phyloP scores from a whole-genome alignment of 2,797 vertebrate species.

The Geotria australis region DNA sequence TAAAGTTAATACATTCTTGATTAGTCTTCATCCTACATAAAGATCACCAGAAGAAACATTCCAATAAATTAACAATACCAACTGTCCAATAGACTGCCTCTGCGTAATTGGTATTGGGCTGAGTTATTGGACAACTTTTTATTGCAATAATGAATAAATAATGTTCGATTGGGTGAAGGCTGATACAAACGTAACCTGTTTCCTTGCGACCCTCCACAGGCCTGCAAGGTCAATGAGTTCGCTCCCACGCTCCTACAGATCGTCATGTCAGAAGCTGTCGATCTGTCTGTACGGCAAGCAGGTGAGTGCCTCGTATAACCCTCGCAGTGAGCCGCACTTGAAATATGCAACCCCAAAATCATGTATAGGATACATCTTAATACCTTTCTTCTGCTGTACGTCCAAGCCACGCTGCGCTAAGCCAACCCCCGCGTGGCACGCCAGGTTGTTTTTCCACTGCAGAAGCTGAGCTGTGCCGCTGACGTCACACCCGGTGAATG shows the following conservation, averaged over 20 bases:
- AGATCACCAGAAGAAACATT: too few relatives aligned
- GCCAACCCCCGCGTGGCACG: not conserved
- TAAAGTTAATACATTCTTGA: too few relatives aligned
- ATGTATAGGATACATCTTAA: conserved; percentile 4
- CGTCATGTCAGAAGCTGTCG: conserved; percentile 80
- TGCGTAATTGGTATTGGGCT: too few relatives aligned
- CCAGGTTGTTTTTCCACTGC: not conserved
- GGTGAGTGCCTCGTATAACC: conserved; percentile 17
- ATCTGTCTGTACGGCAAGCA: conserved; percentile 87
- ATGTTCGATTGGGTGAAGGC: not conserved
- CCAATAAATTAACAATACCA: too few relatives aligned
- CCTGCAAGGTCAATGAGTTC: conserved; percentile 98
- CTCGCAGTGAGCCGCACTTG: conserved; percentile 5
- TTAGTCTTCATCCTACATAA: too few relatives aligned
- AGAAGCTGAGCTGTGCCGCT: not conserved
- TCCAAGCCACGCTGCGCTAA: conserved; percentile 4
- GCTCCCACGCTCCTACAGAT: conserved; percentile 84
- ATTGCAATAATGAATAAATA: too few relatives aligned
- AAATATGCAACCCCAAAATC: not conserved
- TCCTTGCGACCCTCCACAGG: conserved; percentile 19
- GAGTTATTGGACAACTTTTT: too few relatives aligned
- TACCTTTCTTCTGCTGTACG: conserved; percentile 4
- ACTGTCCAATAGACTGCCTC: too few relatives aligned
- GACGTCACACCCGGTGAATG: too few relatives aligned
- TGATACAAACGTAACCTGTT: not conserved